Base-by-base conservation (phyloP, 2,113 vertebrate genomes). In the Neogobius melanostomus region DNA sequence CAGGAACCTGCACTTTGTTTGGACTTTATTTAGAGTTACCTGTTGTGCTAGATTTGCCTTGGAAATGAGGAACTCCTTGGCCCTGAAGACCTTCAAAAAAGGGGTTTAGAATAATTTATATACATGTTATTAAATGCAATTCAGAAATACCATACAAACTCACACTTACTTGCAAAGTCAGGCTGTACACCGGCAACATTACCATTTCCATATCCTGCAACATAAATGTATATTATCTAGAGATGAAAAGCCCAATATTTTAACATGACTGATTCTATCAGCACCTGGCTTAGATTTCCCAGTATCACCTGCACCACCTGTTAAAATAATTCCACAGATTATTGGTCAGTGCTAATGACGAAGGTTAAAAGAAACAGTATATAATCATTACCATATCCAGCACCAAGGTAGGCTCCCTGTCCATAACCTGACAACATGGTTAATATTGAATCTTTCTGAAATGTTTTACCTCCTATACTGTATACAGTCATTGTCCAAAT, bases 1-100 rank as follows among this genome's bases (percentile, higher is more conserved):
- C 75, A 70, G 87, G 71, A 77, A 84, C 63, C 6, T 85, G 42
- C 12, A 82, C 85, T 28, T 75, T 84, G 69, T 88, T 91, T 59
- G 82, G 85, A 16, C 71, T 69, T 14, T 79, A 80, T 61, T 16
- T 69, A 15, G 76, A 66, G 4, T 50, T 82, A 56, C 65, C 88
- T 87, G 68, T 43, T 10, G 36, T 59, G 14, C 56, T 28, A 59
- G 56, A 59, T 11, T 42, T 59, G 56, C 56, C 56, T 7, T 59
- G 56, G 14, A 59, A 11, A 59, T 21, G 44, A 6, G 59, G 42
- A 43, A 44, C 7, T n/a, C 59, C 59, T 16, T 61, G 59, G 42
- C 59, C 59, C n/a, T 61, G 59, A 44, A 51, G 50, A 59, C 50
- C 17, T 67, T 56, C 17, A 10, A 65, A 44, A 44, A 21, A 7